Base-by-base conservation (phyloP, 2,888 invertebrate genomes). In the Hololepta plana region DNA sequence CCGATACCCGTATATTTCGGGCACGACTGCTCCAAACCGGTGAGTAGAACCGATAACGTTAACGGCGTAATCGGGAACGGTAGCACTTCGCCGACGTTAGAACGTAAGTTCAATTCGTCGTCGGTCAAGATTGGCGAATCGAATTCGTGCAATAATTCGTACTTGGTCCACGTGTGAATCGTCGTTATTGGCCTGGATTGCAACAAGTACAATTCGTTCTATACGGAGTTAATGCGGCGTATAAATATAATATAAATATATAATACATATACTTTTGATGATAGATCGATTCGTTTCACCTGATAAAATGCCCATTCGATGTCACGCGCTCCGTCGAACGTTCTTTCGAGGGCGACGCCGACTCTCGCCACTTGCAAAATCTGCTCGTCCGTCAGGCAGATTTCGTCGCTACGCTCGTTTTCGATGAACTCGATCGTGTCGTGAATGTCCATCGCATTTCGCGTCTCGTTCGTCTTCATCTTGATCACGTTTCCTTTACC, bases 121-220 rank as follows among this genome's bases (percentile, higher is more conserved):
- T 72, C 67, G 1, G 67, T 60, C 42, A 72, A 60, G 3, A 72
- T 50, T 0, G 77, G 61, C 1, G 62, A 53, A 47, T 85, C 84
- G 40, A 77, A 56, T 51, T 88, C 87, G 42, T 82, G 82, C 3
- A 67, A 53, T 15, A 87, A 46, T 41, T 87, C 85, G 39, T 73
- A 77, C 29, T 82, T 75, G 0, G 69, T 70, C 68, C 81, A 82
- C 1, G 62, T 50, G 36, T 73, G 69, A 14, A 76, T 44, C 0
- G 73, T 70, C 1, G 82, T 82, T 26, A 85, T 69, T 1, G 81
- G 77, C 4, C 84, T 64, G 2, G 76, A 72, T 67, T 85, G 77
- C n/a, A 79, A 52, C 7, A 79, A 45, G 45, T 61, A 72, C 32
- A 76, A 53, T 6, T 55, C 53, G n/a, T 57, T 55, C 64, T 67